Conservation (phyloP, 2,113 vertebrate genomes). For the Rhinolophus ferrumequinum region DNA sequence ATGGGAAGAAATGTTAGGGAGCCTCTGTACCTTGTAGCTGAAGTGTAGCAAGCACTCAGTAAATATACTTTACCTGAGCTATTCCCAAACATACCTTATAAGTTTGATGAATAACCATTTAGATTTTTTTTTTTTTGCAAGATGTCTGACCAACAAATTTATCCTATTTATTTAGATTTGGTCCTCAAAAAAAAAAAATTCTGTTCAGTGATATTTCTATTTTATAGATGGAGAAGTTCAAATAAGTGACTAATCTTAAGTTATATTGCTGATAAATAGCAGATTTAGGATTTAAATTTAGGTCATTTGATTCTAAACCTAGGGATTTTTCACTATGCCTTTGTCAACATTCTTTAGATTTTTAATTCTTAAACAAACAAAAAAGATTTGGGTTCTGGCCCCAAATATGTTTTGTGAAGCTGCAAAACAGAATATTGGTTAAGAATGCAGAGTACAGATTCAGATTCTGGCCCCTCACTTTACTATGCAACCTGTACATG, state of each 20-base stretch:
- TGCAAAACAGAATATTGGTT: background rate
- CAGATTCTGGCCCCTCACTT: background rate
- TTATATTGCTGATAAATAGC: conserved; percentile 1
- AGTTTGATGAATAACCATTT: background rate
- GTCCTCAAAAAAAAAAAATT: background rate
- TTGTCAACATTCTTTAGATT: conserved; percentile 13
- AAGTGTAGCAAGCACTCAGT: too few species aligned
- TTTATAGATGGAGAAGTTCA: background rate
- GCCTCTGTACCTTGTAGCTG: too few species aligned
- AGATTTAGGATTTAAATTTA: background rate
- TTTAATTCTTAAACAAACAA: background rate
- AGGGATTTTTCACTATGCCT: background rate
- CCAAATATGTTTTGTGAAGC: background rate
- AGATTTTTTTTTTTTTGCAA: conserved; percentile 34
- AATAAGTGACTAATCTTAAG: background rate
- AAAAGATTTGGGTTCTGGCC: background rate
- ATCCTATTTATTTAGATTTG: conserved; percentile 20
- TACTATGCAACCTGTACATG: background rate
- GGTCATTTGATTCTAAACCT: background rate
- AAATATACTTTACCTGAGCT: background rate
- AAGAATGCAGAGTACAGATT: background rate
- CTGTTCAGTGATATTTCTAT: background rate
- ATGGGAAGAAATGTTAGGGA: too few species aligned
- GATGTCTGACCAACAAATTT: background rate
- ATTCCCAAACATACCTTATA: background rate